Base-by-base conservation (phyloP, 2,113 vertebrate species). In the Motacilla alba region DNA sequence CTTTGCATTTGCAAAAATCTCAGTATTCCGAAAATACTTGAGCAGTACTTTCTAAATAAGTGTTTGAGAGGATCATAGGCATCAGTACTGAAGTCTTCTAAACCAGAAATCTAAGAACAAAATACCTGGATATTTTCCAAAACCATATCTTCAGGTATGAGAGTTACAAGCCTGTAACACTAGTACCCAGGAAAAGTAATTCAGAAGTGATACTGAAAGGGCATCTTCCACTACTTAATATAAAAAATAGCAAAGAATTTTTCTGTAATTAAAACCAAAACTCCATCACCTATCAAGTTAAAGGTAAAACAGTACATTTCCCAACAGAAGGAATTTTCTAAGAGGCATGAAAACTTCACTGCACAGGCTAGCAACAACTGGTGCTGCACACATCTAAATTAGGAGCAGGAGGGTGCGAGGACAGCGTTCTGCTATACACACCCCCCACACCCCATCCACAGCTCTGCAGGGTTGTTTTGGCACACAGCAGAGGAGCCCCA, bases 391-490 rank as follows among this genome's bases (percentile, higher is more conserved):
- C 11, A 64, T 7, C 16, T 60, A 52, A 20, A 64, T 22, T 23
- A 43, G 31, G 26, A 92, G 47, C 0, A 11, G 30, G 9, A 33
- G 9, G 5, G 4, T 22, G 5, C 3, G 12, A 17, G 24, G 3
- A 20, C 2, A 46, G 12, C 4, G 7, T 7, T 63, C 20, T 30
- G 13, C 13, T 23, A 23, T 31, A 33, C 11, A 15, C 6, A 15
- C 4, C 0, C 8, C 13, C 2, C 10, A 5, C 15, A 20, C 12
- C 3, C 10, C 10, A 4, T 16, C 9, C 26, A 8, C 11, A 46
- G 44, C 10, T 81, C 16, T 39, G 20, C 5, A 7, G 21, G 13
- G 24, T 13, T 50, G 23, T 17, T 88, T 31, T 49, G 21, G 30
- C 50, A 33, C 37, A 62, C 5, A 77, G 24, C 6, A 18, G 0